Percentiles rank a stretch among this genome's conserved stretches.
phyloP scores from a whole-genome alignment of 2,888 invertebrate species.

The Meteorus colon region DNA sequence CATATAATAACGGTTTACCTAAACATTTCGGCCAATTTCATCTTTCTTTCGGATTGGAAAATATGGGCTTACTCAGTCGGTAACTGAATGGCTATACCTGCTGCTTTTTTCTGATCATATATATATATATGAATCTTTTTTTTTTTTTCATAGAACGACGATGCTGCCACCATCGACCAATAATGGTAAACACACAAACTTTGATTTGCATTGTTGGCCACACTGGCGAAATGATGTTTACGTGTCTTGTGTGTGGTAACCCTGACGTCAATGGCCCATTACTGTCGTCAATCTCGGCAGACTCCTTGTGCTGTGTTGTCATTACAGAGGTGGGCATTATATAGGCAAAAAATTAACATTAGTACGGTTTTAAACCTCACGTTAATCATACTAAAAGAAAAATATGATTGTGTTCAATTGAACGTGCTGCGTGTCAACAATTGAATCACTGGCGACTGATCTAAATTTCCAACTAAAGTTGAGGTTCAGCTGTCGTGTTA shows the following conservation, averaged over 20 bases:
- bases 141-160: neutral
- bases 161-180: neutral
- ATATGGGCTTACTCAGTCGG: too few species aligned
- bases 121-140: too few species aligned
- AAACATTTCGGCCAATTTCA: too few species aligned
- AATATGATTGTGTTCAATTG: neutral
- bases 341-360: constrained; percentile 13
- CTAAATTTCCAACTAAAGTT: neutral
- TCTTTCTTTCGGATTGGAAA: too few species aligned
- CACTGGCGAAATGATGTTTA: neutral
- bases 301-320: constrained; percentile 43
- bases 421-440: neutral
- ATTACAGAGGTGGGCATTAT: constrained; percentile 27
- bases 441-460: neutral
- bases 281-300: constrained; percentile 37
- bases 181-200: neutral
- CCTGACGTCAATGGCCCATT: constrained; percentile 47
- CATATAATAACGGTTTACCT: too few species aligned
- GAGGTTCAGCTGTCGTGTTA: constrained; percentile 16
- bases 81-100: too few species aligned
- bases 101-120: too few species aligned
- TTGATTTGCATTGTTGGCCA: neutral
- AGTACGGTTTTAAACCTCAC: neutral
- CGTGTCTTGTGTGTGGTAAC: constrained; percentile 49
- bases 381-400: neutral